Conservation (phyloP, 2,888 invertebrate genomes). For the Criorhina ranunculi region DNA sequence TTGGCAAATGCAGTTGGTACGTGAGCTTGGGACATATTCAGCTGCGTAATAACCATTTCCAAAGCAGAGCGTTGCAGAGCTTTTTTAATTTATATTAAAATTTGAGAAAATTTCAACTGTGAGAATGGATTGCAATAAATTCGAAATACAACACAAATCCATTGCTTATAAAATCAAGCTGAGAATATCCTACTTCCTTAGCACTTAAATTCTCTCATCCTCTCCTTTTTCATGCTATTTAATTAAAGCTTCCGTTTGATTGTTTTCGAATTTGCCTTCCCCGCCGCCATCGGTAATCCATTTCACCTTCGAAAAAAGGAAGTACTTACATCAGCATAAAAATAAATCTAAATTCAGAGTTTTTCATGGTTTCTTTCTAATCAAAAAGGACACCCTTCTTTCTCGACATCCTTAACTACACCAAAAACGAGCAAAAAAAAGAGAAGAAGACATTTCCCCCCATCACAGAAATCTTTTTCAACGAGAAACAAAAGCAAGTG, state of each 20-base stretch:
- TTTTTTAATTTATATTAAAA: too few species aligned
- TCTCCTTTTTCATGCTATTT: slow-evolving; percentile 15
- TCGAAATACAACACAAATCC: too few species aligned
- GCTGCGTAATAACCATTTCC: too few species aligned
- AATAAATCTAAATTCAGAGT: slow-evolving; percentile 64
- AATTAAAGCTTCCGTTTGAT: slow-evolving; percentile 45
- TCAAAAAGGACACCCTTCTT: slow-evolving; percentile 41
- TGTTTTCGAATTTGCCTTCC: slow-evolving; percentile 21
- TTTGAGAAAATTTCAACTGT: too few species aligned
- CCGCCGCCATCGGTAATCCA: slow-evolving; percentile 25
- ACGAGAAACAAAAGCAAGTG: neutral
- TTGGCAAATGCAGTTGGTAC: too few species aligned
- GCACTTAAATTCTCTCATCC: neutral
- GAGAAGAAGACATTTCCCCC: slow-evolving; percentile 26
- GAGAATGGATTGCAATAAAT: too few species aligned
- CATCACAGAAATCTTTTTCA: slow-evolving; percentile 5
- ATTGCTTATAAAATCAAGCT: too few species aligned
- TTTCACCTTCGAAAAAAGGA: slow-evolving; percentile 59
- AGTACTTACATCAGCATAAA: slow-evolving; percentile 68
- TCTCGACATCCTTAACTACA: slow-evolving; percentile 19
- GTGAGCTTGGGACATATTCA: too few species aligned
- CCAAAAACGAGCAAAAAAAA: slow-evolving; percentile 7
- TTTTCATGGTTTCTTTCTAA: slow-evolving; percentile 59
- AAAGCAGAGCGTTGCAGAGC: too few species aligned
- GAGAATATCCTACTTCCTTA: too few species aligned